phyloP scores from a whole-genome alignment of 2,113 vertebrate species.

The Festucalex cinctus region DNA sequence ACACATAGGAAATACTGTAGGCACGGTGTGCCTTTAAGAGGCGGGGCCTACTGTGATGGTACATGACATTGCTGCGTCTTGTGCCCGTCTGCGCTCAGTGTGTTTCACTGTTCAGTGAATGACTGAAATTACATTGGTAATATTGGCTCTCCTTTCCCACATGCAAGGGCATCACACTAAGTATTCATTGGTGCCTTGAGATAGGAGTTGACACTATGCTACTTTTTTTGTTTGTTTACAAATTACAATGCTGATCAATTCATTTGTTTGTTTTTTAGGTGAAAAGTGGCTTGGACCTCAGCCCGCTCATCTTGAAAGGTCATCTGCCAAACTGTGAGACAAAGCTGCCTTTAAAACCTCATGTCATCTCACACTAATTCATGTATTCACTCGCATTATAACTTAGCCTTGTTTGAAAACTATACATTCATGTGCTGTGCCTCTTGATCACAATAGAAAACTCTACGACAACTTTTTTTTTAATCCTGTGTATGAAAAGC shows the following conservation, averaged over 20 bases:
- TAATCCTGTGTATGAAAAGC: background rate
- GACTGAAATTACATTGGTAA: too few species aligned
- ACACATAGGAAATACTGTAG: too few species aligned
- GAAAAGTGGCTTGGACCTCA: slow-evolving; percentile 74
- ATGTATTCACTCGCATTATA: background rate
- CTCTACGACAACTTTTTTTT: background rate
- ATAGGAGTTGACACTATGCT: too few species aligned
- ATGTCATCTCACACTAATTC: background rate
- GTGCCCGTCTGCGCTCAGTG: too few species aligned
- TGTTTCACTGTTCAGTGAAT: background rate
- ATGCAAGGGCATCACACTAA: too few species aligned
- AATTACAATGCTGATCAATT: background rate
- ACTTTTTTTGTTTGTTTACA: background rate
- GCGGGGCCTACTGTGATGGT: too few species aligned
- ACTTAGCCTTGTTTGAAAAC: background rate
- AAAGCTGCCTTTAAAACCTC: slow-evolving; percentile 4
- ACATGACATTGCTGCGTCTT: too few species aligned
- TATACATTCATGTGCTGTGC: slow-evolving; percentile 3
- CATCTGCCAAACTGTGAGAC: slow-evolving; percentile 60
- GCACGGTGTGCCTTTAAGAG: too few species aligned
- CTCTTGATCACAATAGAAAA: background rate
- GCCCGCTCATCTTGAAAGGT: slow-evolving; percentile 27
- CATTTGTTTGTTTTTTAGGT: slow-evolving; percentile 57
- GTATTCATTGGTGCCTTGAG: too few species aligned
- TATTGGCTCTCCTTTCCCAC: too few species aligned